Conservation (phyloP, 2,113 vertebrate species). For the Lepus timidus region DNA sequence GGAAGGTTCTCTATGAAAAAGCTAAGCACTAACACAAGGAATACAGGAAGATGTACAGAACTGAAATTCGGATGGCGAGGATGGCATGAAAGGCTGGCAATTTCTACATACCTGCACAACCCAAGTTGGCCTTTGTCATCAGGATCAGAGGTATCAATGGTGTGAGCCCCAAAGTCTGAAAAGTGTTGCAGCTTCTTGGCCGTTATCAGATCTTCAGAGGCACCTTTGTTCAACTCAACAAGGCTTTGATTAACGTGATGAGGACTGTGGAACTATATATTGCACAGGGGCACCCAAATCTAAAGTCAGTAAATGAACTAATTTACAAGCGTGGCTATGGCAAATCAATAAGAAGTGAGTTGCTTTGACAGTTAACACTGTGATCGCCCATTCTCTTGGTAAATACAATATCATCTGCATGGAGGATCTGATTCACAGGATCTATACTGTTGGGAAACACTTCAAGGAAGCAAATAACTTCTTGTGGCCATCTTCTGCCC, state of each 20-base stretch:
- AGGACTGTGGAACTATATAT: constrained; percentile 98
- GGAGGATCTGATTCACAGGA: no score
- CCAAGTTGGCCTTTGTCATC: constrained; percentile 89
- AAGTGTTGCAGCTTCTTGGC: constrained; percentile 97
- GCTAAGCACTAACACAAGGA: constrained; percentile 97
- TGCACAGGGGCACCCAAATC: constrained; percentile 97
- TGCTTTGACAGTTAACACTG: no score
- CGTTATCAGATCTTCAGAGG: constrained; percentile 99
- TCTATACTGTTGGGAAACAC: no score
- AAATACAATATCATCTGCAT: no score
- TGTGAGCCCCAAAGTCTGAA: constrained; percentile 98
- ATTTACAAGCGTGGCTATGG: no score
- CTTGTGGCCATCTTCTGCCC: constrained; percentile 96
- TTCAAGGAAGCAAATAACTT: constrained; percentile 97
- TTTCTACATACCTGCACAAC: constrained; percentile 96
- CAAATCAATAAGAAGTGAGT: no score
- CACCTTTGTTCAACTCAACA: constrained; percentile 98
- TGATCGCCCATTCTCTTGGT: no score
- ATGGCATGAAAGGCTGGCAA: constrained; percentile 86
- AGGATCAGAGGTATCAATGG: constrained; percentile 99
- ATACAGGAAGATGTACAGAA: constrained; percentile 85
- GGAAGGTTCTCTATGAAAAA: constrained; percentile 95
- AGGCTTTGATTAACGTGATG: constrained; percentile 98
- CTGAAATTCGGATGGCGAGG: no score
- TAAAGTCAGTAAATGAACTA: constrained; percentile 96